phyloP scores from a whole-genome alignment of 2,888 invertebrate genomes.

The Unio pictorum region DNA sequence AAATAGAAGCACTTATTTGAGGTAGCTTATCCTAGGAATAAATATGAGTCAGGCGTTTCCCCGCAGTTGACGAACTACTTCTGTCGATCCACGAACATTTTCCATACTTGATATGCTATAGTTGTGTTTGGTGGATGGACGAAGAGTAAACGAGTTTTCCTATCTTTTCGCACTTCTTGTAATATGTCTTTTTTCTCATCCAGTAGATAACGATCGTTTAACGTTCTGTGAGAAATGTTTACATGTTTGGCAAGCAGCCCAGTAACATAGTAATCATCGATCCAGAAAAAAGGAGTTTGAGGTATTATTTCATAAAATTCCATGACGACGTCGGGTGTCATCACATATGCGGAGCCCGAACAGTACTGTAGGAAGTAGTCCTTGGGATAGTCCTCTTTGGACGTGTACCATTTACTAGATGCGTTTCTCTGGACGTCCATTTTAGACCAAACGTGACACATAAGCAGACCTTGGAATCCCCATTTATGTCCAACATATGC shows the following conservation, averaged over 20 bases:
- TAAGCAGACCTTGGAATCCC: conserved; percentile 36
- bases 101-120: conserved; percentile 22
- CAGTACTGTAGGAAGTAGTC: conserved; percentile 71
- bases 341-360: conserved; percentile 73
- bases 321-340: conserved; percentile 78
- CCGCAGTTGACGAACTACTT: neutral
- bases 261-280: conserved; percentile 90
- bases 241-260: conserved; percentile 77
- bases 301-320: conserved; percentile 78
- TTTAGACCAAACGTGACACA: conserved; percentile 66
- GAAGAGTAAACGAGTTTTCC: conserved; percentile 31
- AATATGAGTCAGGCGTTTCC: too few species aligned
- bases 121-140: conserved; percentile 31
- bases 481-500: conserved; percentile 31
- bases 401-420: conserved; percentile 71
- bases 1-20: too few species aligned
- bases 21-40: too few species aligned
- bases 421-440: conserved; percentile 69
- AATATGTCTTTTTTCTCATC: conserved; percentile 30
- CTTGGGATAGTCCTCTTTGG: conserved; percentile 66
- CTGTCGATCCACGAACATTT: conserved; percentile 29
- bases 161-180: conserved; percentile 18
- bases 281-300: conserved; percentile 84
- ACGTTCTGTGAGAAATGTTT: conserved; percentile 44
- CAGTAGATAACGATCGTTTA: conserved; percentile 60